Base-by-base conservation (phyloP, 2,113 vertebrate genomes). In the Crotophaga sulcirostris region DNA sequence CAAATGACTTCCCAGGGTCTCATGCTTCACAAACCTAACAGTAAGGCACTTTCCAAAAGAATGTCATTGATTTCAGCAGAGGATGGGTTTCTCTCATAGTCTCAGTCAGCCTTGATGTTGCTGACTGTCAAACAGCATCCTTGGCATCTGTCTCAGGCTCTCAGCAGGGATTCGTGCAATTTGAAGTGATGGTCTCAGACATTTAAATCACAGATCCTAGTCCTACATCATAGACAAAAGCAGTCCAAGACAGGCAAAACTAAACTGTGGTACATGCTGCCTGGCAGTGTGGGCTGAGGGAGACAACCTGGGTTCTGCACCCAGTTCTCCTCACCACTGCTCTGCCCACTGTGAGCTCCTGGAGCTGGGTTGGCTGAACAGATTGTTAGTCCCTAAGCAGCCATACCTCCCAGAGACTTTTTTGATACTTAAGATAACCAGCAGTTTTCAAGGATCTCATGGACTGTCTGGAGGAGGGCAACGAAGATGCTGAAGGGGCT, bases 91-190 rank as follows among this genome's bases (percentile, higher is more conserved):
- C 59, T 74, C 51, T 83, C 44, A 52, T 77, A 70, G 63, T 78
- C 47, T 72, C 64, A 91, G 88, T 68, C 83, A 92, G 83, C 76
- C 69, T 93, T 93, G 92, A 84, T 89, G 90, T 62, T 90, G 80
- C 56, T 1, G 75, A 70, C 72, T 95, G 34, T 78, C 73, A 87
- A 72, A 88, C 49, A 84, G 90, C 70, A 89, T 93, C 81, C 78
- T 94, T 84, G 87, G 78, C 91, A 86, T 56, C 82, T 90, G 72
- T 88, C 76, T 94, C 76, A 51, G 72, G 33, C 56, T 84, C 73
- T 74, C 88, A 93, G 76, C 68, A 70, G 68, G 82, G 60, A 19
- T 60, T 34, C 1, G 3, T 62, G 62, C 0, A 2, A 49, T 86
- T 60, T 92, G 76, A 94, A 88, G 24, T 31, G 38, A 75, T 59